A percentile compares a stretch with the other conserved stretches of the same genome.
These are phyloP conservation scores for Sebastes nivosus DNA, from an alignment of 2,797 vertebrate species.

Conservation along the genomic window DNA sequence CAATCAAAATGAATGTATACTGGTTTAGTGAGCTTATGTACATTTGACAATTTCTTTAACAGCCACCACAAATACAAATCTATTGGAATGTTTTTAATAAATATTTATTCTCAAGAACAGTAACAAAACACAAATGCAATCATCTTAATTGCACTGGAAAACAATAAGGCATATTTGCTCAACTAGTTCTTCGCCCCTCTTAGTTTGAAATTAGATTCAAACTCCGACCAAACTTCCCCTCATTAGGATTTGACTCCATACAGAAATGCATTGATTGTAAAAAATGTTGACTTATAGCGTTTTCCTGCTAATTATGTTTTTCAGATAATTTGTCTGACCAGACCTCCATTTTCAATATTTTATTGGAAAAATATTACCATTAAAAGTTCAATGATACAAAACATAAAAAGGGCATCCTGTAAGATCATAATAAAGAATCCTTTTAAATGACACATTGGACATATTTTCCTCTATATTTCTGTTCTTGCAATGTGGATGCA, in stretches of 20 bases:
- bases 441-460: conserved; percentile 49
- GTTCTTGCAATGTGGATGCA: conserved; percentile 45
- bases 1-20: conserved; percentile 26
- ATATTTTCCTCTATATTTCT: conserved; percentile 31
- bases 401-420: conserved; percentile 76
- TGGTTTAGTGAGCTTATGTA: not conserved
- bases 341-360: conserved; percentile 64
- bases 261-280: conserved; percentile 45
- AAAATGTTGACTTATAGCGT: conserved; percentile 22
- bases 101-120: conserved; percentile 82
- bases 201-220: conserved; percentile 47
- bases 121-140: conserved; percentile 81
- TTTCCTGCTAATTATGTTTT: conserved; percentile 43
- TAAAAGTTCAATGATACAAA: conserved; percentile 81
- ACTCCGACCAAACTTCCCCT: conserved; percentile 21
- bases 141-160: conserved; percentile 72
- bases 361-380: conserved; percentile 81
- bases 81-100: conserved; percentile 74
- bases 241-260: conserved; percentile 33
- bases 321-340: conserved; percentile 54
- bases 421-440: conserved; percentile 70
- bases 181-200: conserved; percentile 34
- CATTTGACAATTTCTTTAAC: not conserved
- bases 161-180: conserved; percentile 80
- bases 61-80: conserved; percentile 33